phyloP scores from a whole-genome alignment of 2,113 vertebrate genomes.

The Mola mola region DNA sequence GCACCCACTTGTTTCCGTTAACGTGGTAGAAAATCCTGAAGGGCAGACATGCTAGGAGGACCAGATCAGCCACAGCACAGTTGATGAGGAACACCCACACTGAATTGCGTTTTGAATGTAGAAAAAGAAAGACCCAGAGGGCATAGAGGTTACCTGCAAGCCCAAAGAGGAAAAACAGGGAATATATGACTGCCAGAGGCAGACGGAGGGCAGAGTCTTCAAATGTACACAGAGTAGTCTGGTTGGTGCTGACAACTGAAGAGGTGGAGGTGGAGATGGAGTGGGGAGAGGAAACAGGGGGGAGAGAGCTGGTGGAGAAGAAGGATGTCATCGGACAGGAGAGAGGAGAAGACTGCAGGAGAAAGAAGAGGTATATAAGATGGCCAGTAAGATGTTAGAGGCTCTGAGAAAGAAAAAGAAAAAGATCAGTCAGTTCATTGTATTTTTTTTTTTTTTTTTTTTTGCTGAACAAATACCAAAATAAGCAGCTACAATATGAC shows the following conservation, averaged over 20 bases:
- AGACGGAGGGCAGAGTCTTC: conserved; percentile 77
- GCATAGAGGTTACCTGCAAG: conserved; percentile 87
- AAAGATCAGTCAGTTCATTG: not conserved
- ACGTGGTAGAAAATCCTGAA: conserved; percentile 86
- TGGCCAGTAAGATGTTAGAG: conserved; percentile 26
- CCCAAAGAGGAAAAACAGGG: conserved; percentile 86
- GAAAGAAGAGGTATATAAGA: not conserved
- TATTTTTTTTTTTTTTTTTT: not conserved
- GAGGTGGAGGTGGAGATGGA: no score
- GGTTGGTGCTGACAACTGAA: no score
- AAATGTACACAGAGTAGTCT: conserved; percentile 47
- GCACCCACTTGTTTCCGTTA: conserved; percentile 80
- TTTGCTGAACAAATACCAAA: not conserved
- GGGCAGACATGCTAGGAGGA: conserved; percentile 88
- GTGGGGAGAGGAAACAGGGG: not conserved
- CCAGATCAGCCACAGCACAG: conserved; percentile 87
- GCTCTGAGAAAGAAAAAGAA: conserved; percentile 12
- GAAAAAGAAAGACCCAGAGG: conserved; percentile 87
- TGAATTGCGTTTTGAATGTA: conserved; percentile 86
- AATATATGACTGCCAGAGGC: conserved; percentile 79
- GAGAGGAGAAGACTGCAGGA: not conserved
- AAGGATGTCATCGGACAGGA: not conserved
- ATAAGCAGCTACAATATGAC: not conserved
- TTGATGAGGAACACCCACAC: conserved; percentile 91
- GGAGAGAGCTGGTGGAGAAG: not conserved